Base-by-base conservation (phyloP, 2,797 vertebrate genomes). In the Gallinago nigripennis region DNA sequence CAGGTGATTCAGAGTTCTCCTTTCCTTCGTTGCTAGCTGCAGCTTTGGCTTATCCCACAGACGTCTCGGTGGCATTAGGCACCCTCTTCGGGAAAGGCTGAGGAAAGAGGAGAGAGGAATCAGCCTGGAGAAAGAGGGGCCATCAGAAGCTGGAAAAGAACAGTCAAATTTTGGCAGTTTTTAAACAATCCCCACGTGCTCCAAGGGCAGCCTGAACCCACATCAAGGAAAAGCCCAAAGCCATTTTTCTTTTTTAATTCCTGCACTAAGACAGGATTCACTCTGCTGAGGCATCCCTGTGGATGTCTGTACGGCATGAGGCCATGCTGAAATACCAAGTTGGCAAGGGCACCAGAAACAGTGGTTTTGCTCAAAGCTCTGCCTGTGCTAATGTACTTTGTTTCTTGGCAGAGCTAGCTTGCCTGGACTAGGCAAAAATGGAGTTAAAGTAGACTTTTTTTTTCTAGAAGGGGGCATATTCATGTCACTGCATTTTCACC, bases 231-330 rank as follows among this genome's bases (percentile, higher is more conserved):
- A 85, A 68, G 10, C 6, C 28, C 37, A 70, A 69, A 82, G 7
- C 25, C 9, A 3, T 65, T 51, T 28, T 56, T 51, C 25, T 28
- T 45, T 88, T 54, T n/a, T 21, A 4, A 43, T 48, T 72, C 23
- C 19, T 45, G 21, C 5, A 4, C 24, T 33, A 68, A 33, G 33
- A 33, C 24, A 24, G 41, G 46, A 76, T 37, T 71, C 28, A 6
- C 25, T 23, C 28, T 70, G 9, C 25, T 1, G 0, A 10, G 25
- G 8, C 5, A 0, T 48, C 41, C 61, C 71, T 54, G 19, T 2
- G 0, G 16, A 7, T 8, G 20, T 46, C 27, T 27, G 1, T 19
- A 21, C 8, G 12, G 25, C 23, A 18, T 7, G 33, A 76, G 7
- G 14, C 17, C 5, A 1, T 30, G 64, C 12, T 30, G 21, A 79